A percentile compares a stretch with the other conserved stretches of the same genome.
Evolutionary conservation across 2,888 invertebrate species (phyloP).

Genomic region (Rotaria socialis): DNA sequence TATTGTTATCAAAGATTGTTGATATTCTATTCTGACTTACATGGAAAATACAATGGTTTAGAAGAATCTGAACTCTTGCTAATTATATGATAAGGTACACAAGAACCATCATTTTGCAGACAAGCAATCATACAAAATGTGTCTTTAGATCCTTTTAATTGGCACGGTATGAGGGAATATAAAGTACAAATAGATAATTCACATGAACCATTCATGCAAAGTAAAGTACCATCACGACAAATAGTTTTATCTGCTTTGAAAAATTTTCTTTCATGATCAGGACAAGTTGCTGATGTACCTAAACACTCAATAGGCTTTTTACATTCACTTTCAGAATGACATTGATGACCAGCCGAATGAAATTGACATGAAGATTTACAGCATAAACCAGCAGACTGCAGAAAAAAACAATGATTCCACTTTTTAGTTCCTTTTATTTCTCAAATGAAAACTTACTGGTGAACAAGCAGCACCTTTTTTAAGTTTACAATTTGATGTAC

Average conservation of each 20-base stretch:
- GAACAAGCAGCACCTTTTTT: not conserved
- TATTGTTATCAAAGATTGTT: not conserved
- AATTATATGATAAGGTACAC: not conserved
- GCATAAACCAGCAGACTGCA: not conserved
- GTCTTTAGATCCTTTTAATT: constrained; percentile 19
- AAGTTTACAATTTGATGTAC: not conserved
- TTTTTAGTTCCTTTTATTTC: not conserved
- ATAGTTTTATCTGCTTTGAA: not conserved
- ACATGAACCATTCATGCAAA: constrained; percentile 29
- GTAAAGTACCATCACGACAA: not conserved
- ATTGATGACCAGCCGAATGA: not conserved
- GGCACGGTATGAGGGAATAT: not conserved
- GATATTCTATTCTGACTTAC: not conserved
- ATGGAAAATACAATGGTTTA: not conserved
- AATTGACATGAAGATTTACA: not conserved
- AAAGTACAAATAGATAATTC: not conserved
- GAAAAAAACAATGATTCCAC: too few relatives aligned
- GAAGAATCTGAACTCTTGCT: not conserved
- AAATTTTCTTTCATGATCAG: not conserved
- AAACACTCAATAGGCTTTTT: not conserved
- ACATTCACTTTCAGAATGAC: not conserved
- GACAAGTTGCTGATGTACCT: not conserved
- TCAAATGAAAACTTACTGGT: not conserved
- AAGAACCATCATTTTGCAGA: not conserved
- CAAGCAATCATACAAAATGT: constrained; percentile 5